phyloP scores from a whole-genome alignment of 1,140 invertebrate species.

The Cydia pomonella region DNA sequence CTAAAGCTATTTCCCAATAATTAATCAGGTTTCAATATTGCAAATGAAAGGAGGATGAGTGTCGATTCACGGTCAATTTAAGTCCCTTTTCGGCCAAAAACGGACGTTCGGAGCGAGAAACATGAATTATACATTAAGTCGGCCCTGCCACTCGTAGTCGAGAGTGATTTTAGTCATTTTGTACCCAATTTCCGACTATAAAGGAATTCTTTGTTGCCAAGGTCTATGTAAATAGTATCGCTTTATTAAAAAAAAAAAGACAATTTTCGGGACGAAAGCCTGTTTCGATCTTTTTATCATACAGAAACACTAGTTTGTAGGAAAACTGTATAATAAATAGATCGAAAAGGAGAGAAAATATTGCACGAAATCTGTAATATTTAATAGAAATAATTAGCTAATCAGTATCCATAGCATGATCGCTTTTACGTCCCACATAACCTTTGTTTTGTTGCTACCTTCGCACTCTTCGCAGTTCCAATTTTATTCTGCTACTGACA shows the following conservation, averaged over 20 bases:
- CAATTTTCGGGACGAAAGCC: neutral
- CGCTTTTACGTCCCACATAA: no score
- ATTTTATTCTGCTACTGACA: no score
- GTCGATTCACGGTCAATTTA: constrained; percentile 63
- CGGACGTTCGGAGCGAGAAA: constrained; percentile 46
- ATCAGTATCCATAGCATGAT: no score
- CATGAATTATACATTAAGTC: constrained; percentile 72
- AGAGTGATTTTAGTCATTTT: constrained; percentile 57
- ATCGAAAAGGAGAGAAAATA: no score
- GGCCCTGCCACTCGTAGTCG: constrained; percentile 47
- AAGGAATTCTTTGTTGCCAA: constrained; percentile 27
- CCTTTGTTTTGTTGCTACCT: no score
- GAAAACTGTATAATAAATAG: no score
- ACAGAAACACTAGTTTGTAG: neutral
- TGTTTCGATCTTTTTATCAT: neutral
- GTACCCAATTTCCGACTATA: constrained; percentile 32
- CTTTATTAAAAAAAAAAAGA: constrained; percentile 5
- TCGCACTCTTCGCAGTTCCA: no score
- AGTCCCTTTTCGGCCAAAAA: constrained; percentile 50
- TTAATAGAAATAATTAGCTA: no score
- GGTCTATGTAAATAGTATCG: neutral
- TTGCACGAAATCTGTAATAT: no score
- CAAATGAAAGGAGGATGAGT: constrained; percentile 46
- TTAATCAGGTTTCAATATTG: constrained; percentile 50
- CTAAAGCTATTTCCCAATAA: constrained; percentile 35